A percentile compares a stretch with the other conserved stretches of the same genome.
phyloP scores from a whole-genome alignment of 2,888 invertebrate genomes.

The Eubasilissa splendida region DNA sequence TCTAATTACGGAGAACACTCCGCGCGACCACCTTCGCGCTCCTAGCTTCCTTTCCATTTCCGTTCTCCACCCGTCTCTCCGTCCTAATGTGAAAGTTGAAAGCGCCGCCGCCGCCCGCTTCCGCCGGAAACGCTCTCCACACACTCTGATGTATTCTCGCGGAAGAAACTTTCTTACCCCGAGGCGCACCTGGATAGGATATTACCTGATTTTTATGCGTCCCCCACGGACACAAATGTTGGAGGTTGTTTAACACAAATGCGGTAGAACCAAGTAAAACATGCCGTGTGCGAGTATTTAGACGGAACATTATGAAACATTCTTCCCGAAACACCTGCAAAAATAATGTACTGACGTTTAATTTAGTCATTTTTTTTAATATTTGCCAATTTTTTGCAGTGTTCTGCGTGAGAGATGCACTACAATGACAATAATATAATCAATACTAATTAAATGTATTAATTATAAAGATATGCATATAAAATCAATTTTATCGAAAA shows the following conservation, averaged over 20 bases:
- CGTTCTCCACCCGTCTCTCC: constrained; percentile 16
- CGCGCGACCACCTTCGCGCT: constrained; percentile 12
- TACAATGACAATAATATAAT: too few relatives aligned
- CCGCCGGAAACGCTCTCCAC: constrained; percentile 33
- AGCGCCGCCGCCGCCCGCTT: constrained; percentile 19
- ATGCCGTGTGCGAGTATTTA: too few relatives aligned
- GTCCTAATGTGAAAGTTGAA: constrained; percentile 34
- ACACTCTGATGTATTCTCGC: neutral
- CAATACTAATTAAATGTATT: too few relatives aligned
- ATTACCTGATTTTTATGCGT: constrained; percentile 32
- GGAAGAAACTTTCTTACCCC: constrained; percentile 9
- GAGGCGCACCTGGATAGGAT: neutral
- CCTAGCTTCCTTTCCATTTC: constrained; percentile 35
- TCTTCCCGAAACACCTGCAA: too few relatives aligned
- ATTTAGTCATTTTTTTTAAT: too few relatives aligned
- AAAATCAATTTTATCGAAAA: too few relatives aligned
- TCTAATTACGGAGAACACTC: constrained; percentile 31
- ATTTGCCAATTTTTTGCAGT: too few relatives aligned
- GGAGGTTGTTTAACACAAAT: neutral
- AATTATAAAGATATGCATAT: too few relatives aligned
- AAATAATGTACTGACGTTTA: too few relatives aligned
- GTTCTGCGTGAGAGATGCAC: too few relatives aligned
- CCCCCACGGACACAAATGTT: neutral
- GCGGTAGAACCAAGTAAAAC: neutral
- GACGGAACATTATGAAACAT: too few relatives aligned